Conservation (phyloP, 2,113 vertebrate species). For the Malurus elegans region DNA sequence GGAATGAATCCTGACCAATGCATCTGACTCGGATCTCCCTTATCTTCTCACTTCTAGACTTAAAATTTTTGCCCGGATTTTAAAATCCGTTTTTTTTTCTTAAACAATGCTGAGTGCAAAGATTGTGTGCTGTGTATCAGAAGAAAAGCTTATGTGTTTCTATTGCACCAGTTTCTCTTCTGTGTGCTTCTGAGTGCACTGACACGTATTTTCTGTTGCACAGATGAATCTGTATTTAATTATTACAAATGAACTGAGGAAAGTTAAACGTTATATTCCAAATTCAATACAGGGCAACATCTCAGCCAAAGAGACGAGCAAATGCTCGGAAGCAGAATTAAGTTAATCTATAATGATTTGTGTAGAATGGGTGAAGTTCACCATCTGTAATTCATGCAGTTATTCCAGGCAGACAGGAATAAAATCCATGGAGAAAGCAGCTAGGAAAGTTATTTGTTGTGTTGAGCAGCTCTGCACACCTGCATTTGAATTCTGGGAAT, state of each 20-base stretch:
- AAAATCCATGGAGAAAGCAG: background rate
- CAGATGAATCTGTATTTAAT: background rate
- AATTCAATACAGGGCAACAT: background rate
- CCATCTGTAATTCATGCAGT: background rate
- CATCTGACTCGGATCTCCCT: background rate
- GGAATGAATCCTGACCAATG: background rate
- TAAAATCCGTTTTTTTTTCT: background rate
- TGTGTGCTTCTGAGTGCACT: background rate
- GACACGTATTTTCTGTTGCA: background rate
- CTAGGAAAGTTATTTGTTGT: background rate
- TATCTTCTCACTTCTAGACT: background rate
- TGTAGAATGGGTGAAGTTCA: background rate
- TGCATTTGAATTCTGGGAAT: conserved; percentile 9
- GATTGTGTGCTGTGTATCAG: background rate
- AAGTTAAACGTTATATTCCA: background rate
- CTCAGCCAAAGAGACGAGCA: background rate
- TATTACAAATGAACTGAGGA: background rate
- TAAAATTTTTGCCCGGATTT: background rate
- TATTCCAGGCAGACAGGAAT: background rate
- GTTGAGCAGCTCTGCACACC: background rate
- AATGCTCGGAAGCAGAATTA: background rate
- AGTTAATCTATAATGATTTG: background rate
- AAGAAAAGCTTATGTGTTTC: background rate
- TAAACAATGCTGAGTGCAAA: background rate
- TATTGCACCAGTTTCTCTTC: background rate